Percentiles rank a stretch among this genome's conserved stretches.
Evolutionary conservation across 2,888 invertebrate genomes (phyloP).

Genomic region (Athetis lepigone): DNA sequence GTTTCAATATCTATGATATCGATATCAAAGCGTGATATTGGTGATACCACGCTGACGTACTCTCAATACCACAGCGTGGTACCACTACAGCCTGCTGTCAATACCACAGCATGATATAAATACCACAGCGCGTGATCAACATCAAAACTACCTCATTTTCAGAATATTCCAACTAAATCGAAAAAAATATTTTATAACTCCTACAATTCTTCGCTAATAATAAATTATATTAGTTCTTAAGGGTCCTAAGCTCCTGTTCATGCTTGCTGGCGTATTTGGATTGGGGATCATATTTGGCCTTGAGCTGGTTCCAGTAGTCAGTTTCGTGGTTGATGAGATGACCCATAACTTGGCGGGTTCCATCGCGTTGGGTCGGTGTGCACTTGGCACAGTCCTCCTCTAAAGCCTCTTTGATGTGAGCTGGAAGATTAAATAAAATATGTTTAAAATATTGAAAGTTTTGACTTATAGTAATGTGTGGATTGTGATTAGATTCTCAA

Average conservation of each 20-base stretch:
- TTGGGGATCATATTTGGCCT: conserved; percentile 77
- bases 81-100: too few species aligned
- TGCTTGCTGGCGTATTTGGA: conserved; percentile 63
- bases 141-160: not conserved
- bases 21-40: too few species aligned
- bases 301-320: conserved; percentile 72
- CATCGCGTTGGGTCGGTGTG: conserved; percentile 69
- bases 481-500: not conserved
- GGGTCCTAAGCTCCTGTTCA: conserved; percentile 48
- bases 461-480: not conserved
- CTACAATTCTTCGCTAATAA: not conserved
- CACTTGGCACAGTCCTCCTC: conserved; percentile 76
- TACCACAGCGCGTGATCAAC: not conserved
- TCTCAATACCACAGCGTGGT: too few species aligned
- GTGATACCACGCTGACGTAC: too few species aligned
- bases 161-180: conserved; percentile 1
- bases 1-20: too few species aligned
- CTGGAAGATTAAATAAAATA: conserved; percentile 35
- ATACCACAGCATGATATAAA: too few species aligned
- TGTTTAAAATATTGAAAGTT: conserved; percentile 1
- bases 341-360: conserved; percentile 70
- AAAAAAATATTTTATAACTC: conserved; percentile 10
- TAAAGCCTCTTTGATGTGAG: conserved; percentile 71
- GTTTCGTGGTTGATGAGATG: conserved; percentile 76
- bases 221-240: conserved; percentile 23